A percentile compares a stretch with the other conserved stretches of the same genome.
These are phyloP conservation scores for Volucella inflata DNA, from an alignment of 2,888 invertebrate species.

Conservation along the genomic window DNA sequence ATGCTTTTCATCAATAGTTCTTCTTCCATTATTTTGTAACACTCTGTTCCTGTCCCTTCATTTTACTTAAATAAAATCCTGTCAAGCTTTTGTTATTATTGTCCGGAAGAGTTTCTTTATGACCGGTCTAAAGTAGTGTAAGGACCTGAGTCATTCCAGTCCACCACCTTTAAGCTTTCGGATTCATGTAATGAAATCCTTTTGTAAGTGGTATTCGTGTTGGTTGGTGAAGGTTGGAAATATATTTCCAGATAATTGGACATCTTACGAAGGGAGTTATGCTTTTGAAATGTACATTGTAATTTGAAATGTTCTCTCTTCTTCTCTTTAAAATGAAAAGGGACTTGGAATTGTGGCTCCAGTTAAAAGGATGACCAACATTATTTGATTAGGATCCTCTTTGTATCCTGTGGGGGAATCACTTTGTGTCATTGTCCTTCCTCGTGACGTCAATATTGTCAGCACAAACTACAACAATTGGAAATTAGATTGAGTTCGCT, in stretches of 20 bases:
- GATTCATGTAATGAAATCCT: conserved; percentile 42
- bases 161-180: conserved; percentile 45
- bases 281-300: conserved; percentile 52
- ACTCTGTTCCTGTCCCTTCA: neutral
- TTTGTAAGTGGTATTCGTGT: conserved; percentile 18
- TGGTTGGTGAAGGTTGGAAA: conserved; percentile 31
- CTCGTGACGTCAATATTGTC: conserved; percentile 1
- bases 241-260: conserved; percentile 55
- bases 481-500: too few relatives aligned
- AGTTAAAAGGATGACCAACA: neutral
- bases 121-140: conserved; percentile 48
- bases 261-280: conserved; percentile 20
- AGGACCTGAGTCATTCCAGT: conserved; percentile 55
- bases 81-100: conserved; percentile 25
- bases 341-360: too few relatives aligned
- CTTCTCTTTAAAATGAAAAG: neutral
- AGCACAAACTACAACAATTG: too few relatives aligned
- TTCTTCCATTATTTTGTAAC: neutral
- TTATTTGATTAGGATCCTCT: conserved; percentile 49
- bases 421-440: conserved; percentile 22
- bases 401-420: conserved; percentile 12
- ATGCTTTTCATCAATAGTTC: conserved; percentile 62
- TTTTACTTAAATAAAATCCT: neutral
- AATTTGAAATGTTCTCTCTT: conserved; percentile 12
- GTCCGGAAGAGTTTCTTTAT: conserved; percentile 34